Conservation (phyloP, 2,113 vertebrate species). For the Pelecanoides urinatrix region DNA sequence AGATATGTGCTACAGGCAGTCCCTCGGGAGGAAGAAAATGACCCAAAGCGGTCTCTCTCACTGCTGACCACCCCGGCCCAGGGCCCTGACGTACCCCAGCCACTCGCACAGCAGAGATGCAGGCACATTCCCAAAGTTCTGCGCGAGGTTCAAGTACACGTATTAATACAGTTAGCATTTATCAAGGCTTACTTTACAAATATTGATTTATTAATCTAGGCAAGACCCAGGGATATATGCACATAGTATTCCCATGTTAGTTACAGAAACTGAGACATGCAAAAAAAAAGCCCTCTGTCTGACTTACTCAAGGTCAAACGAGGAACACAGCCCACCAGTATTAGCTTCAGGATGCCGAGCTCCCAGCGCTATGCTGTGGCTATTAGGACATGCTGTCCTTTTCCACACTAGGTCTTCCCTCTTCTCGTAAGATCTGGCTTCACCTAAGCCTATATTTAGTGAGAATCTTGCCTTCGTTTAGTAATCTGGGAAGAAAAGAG, state of each 20-base stretch:
- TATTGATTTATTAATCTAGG: slow-evolving; percentile 59
- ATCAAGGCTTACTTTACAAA: slow-evolving; percentile 43
- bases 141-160: background rate
- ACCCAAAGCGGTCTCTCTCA: background rate
- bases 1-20: slow-evolving; percentile 15
- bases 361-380: background rate
- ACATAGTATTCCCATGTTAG: background rate
- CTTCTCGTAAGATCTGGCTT: background rate
- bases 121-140: background rate
- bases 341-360: background rate
- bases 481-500: background rate
- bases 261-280: background rate
- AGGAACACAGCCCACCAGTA: background rate
- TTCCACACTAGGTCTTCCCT: background rate
- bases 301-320: slow-evolving; percentile 16
- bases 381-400: background rate
- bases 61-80: background rate
- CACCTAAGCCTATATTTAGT: background rate
- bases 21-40: background rate
- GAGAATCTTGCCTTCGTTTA: background rate
- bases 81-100: background rate
- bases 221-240: background rate
- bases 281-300: background rate
- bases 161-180: slow-evolving; percentile 48
- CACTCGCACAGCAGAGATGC: background rate